phyloP scores from a whole-genome alignment of 1,140 invertebrate species.

The Vanessa tameamea region DNA sequence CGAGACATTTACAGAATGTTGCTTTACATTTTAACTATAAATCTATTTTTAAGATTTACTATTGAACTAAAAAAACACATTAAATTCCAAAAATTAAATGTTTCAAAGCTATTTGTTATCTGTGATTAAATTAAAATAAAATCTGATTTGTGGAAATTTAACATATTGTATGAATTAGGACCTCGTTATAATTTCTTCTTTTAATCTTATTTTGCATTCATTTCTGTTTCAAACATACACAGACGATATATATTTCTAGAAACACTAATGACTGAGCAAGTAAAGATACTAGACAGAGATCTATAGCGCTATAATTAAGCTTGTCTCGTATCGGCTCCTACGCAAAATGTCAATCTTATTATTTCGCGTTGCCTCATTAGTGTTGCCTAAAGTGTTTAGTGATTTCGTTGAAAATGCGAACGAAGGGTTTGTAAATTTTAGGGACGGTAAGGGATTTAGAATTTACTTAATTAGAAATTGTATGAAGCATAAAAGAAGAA shows the following conservation, averaged over 20 bases:
- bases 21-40: no score
- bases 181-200: no score
- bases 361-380: constrained; percentile 29
- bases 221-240: no score
- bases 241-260: not conserved
- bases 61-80: no score
- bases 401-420: constrained; percentile 21
- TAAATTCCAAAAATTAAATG: no score
- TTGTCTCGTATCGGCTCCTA: constrained; percentile 29
- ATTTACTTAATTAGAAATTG: constrained; percentile 12
- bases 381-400: constrained; percentile 27
- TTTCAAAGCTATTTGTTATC: no score
- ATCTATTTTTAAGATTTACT: no score
- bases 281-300: constrained; percentile 1
- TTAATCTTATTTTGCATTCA: no score
- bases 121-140: no score
- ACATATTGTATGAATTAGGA: no score
- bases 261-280: constrained; percentile 10
- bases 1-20: no score
- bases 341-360: constrained; percentile 30
- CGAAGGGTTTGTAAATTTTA: not conserved
- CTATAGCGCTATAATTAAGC: constrained; percentile 28
- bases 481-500: not conserved
- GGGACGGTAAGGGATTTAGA: constrained; percentile 1
- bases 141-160: no score